Evolutionary conservation across 35 echinoderm and acorn worm genomes (phyloP).

Genomic region (Patiria miniata): DNA sequence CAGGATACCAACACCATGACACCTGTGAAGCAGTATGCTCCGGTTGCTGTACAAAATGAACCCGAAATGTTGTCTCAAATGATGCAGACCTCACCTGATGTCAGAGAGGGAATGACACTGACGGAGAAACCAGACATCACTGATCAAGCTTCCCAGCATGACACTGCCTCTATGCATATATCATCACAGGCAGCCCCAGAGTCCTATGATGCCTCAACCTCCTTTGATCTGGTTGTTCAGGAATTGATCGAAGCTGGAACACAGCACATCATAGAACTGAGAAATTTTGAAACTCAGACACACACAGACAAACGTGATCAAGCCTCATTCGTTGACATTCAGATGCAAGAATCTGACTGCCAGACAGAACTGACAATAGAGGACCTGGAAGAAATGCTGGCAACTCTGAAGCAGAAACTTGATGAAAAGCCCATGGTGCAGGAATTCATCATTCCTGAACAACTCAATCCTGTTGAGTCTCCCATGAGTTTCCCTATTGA

Average conservation of each 20-base stretch:
- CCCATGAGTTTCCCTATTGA: conserved; percentile 7
- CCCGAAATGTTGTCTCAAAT: neutral
- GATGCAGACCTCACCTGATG: neutral
- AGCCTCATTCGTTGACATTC: conserved; percentile 24
- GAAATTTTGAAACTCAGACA: conserved; percentile 9
- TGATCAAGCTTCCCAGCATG: neutral
- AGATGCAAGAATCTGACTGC: neutral
- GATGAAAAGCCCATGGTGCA: neutral
- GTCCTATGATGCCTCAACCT: conserved; percentile 17
- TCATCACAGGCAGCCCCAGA: conserved; percentile 20
- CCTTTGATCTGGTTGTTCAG: neutral
- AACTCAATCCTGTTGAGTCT: conserved; percentile 23
- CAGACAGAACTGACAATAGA: conserved; percentile 44
- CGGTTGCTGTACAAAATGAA: neutral
- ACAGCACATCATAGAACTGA: neutral
- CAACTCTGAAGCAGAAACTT: conserved; percentile 19
- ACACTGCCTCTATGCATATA: neutral
- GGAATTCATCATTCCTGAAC: conserved; percentile 32
- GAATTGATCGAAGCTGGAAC: conserved; percentile 3
- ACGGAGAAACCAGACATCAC: neutral
- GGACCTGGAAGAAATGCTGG: conserved; percentile 46
- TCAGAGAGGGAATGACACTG: neutral
- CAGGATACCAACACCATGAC: conserved; percentile 12
- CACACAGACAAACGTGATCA: neutral
- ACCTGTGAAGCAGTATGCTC: neutral